Evolutionary conservation across 2,113 vertebrate genomes (phyloP).

Genomic region (Ictidomys tridecemlineatus): DNA sequence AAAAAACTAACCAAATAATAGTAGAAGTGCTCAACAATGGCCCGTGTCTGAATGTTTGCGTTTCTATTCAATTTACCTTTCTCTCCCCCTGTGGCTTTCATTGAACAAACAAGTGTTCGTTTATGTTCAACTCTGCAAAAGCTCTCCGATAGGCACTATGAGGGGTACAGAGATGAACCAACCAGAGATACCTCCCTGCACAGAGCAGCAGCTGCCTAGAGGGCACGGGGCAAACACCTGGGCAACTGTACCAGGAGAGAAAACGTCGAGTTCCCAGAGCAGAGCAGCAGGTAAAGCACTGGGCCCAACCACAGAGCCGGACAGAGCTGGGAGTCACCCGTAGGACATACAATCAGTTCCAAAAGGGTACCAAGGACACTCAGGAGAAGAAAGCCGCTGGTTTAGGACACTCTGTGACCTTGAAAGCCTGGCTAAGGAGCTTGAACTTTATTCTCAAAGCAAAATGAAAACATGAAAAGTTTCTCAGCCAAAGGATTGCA

Average conservation of each 20-base stretch:
- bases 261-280: neutral
- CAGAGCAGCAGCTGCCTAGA: neutral
- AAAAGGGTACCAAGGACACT: neutral
- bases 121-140: neutral
- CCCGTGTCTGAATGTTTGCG: neutral
- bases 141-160: neutral
- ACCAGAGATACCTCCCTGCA: neutral
- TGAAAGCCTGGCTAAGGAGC: neutral
- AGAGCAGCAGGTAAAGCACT: neutral
- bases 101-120: conserved; percentile 20
- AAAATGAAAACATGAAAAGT: neutral
- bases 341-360: neutral
- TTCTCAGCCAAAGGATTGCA: neutral
- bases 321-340: neutral
- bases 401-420: neutral
- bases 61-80: conserved; percentile 36
- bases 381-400: neutral
- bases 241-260: neutral
- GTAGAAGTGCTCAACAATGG: neutral
- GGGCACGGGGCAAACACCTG: neutral
- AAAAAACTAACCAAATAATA: conserved; percentile 6
- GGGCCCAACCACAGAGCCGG: too few species aligned
- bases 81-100: neutral
- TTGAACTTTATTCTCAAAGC: neutral
- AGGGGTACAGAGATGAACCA: neutral